Conservation (phyloP, 2,888 invertebrate species). For the Tromatobia lineatoria region DNA sequence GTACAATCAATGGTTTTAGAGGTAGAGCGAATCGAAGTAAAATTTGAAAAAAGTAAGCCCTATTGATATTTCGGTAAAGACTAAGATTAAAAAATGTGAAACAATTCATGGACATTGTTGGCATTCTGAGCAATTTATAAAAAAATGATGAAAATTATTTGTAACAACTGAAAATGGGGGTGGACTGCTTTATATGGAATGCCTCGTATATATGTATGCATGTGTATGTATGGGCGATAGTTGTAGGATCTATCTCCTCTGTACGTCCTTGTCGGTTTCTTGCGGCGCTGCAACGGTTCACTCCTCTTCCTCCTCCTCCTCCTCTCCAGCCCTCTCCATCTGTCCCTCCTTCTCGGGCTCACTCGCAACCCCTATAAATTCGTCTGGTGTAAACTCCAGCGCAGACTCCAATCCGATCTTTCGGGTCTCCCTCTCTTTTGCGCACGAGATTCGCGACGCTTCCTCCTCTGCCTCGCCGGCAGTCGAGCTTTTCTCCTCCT, state of each 20-base stretch:
- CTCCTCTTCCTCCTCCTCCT: no score
- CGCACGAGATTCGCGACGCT: slow-evolving; percentile 48
- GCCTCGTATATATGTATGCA: no score
- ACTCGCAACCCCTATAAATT: slow-evolving; percentile 57
- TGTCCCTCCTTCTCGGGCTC: slow-evolving; percentile 51
- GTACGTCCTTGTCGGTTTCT: slow-evolving; percentile 27
- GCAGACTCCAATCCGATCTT: slow-evolving; percentile 60
- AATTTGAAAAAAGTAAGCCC: no score
- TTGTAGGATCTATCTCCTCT: not conserved
- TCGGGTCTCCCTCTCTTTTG: slow-evolving; percentile 25
- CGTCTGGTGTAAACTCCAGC: slow-evolving; percentile 55
- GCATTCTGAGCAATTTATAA: no score
- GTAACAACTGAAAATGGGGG: no score
- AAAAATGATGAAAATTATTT: no score
- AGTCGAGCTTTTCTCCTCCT: slow-evolving; percentile 40
- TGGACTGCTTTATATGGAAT: no score
- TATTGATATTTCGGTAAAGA: no score
- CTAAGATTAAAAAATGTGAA: no score
- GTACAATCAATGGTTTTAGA: no score
- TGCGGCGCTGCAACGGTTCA: slow-evolving; percentile 14
- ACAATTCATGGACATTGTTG: no score
- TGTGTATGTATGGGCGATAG: not conserved
- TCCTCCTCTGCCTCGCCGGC: slow-evolving; percentile 40
- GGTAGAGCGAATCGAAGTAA: no score
- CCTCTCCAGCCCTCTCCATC: slow-evolving; percentile 56